These are phyloP conservation scores for Kryptolebias marmoratus DNA, from an alignment of 2,113 vertebrate genomes.

Conservation along the genomic window DNA sequence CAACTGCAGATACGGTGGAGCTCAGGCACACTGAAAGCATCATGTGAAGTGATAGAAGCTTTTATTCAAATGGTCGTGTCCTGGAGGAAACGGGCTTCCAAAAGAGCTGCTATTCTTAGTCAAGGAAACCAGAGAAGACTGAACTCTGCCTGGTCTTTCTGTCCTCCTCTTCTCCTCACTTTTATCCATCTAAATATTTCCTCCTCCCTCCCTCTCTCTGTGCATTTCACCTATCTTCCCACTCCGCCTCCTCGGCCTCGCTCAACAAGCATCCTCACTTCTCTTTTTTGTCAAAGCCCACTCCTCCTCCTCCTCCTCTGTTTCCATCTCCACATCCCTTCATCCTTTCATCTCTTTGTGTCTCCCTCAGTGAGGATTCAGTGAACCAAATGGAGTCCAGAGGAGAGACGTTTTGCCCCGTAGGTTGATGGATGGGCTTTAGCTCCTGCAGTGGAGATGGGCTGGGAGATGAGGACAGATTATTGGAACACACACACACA, in stretches of 20 bases:
- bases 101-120: constrained; percentile 78
- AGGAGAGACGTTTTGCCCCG: constrained; percentile 58
- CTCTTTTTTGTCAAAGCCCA: constrained; percentile 56
- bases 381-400: constrained; percentile 64
- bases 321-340: constrained; percentile 48
- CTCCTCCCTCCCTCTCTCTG: constrained; percentile 56
- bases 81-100: constrained; percentile 71
- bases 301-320: constrained; percentile 43
- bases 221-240: constrained; percentile 71
- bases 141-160: constrained; percentile 49
- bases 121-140: constrained; percentile 56
- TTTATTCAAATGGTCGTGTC: constrained; percentile 76
- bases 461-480: constrained; percentile 33
- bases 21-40: constrained; percentile 37
- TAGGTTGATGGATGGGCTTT: constrained; percentile 39
- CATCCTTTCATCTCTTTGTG: constrained; percentile 61
- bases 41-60: constrained; percentile 67
- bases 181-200: constrained; percentile 48
- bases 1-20: constrained; percentile 37
- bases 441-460: constrained; percentile 36
- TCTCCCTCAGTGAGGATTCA: constrained; percentile 61
- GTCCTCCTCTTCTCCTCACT: constrained; percentile 41
- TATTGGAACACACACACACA: constrained; percentile 42
- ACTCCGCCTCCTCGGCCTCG: constrained; percentile 67
- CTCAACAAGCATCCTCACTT: constrained; percentile 59